These are phyloP conservation scores for Eremophila alpestris DNA, from an alignment of 2,797 vertebrate species.

Conservation along the genomic window DNA sequence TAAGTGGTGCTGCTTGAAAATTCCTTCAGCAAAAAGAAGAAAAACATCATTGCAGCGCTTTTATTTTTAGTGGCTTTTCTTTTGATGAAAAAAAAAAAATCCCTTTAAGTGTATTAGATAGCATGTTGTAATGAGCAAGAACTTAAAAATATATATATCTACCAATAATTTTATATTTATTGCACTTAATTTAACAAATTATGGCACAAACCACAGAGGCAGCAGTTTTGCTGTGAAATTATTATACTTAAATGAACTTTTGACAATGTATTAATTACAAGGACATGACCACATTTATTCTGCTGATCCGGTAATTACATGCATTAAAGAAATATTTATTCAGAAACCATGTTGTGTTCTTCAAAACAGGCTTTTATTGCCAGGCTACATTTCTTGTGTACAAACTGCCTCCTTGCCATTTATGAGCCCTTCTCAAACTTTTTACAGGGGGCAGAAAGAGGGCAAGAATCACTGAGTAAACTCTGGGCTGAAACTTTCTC, in stretches of 20 bases:
- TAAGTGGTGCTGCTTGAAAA: constrained; percentile 46
- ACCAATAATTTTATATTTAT: constrained; percentile 77
- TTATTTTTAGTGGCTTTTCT: constrained; percentile 33
- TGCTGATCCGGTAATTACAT: constrained; percentile 84
- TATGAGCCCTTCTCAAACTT: constrained; percentile 62
- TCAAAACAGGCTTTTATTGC: constrained; percentile 75
- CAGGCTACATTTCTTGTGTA: constrained; percentile 73
- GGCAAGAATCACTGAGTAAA: constrained; percentile 15
- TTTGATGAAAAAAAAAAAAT: neutral
- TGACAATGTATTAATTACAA: constrained; percentile 86
- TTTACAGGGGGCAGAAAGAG: constrained; percentile 34
- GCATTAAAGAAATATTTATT: constrained; percentile 85
- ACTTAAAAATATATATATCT: constrained; percentile 61
- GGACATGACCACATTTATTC: constrained; percentile 84
- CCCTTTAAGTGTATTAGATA: constrained; percentile 54
- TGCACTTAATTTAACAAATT: constrained; percentile 82
- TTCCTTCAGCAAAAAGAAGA: constrained; percentile 7
- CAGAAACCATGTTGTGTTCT: constrained; percentile 76
- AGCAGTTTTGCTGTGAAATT: constrained; percentile 80
- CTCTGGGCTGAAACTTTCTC: neutral
- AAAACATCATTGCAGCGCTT: neutral
- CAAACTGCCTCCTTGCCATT: constrained; percentile 67
- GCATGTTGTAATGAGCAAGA: constrained; percentile 22
- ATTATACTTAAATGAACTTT: constrained; percentile 86
- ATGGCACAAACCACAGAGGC: constrained; percentile 73